Percentiles rank a stretch among this genome's conserved stretches.
Evolutionary conservation across 2,113 vertebrate species (phyloP).

Genomic region (Carlito syrichta): DNA sequence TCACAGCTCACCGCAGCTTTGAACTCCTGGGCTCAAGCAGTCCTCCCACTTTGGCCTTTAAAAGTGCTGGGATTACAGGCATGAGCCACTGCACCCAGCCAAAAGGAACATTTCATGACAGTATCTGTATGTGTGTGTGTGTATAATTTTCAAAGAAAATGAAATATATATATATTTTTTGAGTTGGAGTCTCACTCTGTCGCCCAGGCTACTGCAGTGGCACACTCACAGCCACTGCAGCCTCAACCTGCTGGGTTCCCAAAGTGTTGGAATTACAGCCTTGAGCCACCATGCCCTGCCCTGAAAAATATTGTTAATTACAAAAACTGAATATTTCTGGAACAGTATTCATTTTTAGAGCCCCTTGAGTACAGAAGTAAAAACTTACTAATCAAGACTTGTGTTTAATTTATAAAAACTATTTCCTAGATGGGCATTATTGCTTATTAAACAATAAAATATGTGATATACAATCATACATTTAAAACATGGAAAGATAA

Average conservation of each 20-base stretch:
- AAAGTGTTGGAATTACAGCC: too few relatives aligned
- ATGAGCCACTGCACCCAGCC: too few relatives aligned
- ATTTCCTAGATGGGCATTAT: conserved; percentile 44
- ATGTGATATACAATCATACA: background rate
- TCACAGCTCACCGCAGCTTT: too few relatives aligned
- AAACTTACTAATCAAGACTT: conserved; percentile 51
- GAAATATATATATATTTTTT: too few relatives aligned
- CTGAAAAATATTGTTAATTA: background rate
- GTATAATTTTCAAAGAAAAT: conserved; percentile 35
- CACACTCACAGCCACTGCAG: too few relatives aligned
- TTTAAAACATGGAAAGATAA: background rate
- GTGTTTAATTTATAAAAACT: conserved; percentile 72
- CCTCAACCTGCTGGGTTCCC: too few relatives aligned
- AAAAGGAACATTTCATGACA: background rate
- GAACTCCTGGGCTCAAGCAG: too few relatives aligned
- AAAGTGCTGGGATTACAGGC: too few relatives aligned
- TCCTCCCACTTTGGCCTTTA: too few relatives aligned
- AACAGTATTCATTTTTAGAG: background rate
- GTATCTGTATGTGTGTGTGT: background rate
- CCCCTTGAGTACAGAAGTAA: conserved; percentile 1
- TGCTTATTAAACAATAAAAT: conserved; percentile 58
- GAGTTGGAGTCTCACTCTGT: too few relatives aligned
- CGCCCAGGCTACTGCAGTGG: too few relatives aligned
- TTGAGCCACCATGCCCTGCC: too few relatives aligned
- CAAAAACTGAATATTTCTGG: background rate